Evolutionary conservation across 2,888 invertebrate genomes (phyloP), one percentile per base, ranked within the genome.

Genomic region (Drosophila recens): DNA sequence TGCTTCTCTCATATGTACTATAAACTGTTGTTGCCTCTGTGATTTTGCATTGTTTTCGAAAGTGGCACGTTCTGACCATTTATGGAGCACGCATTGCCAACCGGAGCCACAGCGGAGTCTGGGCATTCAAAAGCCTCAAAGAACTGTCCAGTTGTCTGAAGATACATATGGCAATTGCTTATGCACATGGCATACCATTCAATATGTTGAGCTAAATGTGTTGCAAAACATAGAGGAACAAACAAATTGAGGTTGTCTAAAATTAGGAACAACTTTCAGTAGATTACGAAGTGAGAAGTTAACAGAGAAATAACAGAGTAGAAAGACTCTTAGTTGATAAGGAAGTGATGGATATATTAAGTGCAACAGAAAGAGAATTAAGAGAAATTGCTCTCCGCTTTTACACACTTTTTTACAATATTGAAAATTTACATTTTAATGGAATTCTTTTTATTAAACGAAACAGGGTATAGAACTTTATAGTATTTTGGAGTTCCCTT

Each of bases 31-130:
- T 51, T 43, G 40, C 42, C n/a, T n/a, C n/a, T 68, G 11, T 43
- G 75, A 69, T 70, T 73, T 72, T 71, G 80, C 87, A 79, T 87
- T 87, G 88, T 80, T 87, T 77, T 71, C 71, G 36, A 69, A 67
- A 71, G 71, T 58, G 80, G 88, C 86, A 86, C 86, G 86, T 86
- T 88, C 82, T 65, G 68, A 30, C 72, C 82, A 82, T 86, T 88
- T 78, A 82, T 80, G 83, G 67, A 48, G 65, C 82, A 87, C 72
- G 73, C 82, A 73, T 59, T 59, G 72, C 67, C 66, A 62, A 46
- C 66, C 34, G 48, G 43, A 46, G 48, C 17, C 17, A 57, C 34
- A 40, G 51, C 34, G 33, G 51, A 30, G 34, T 62, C 65, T 15
- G 38, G 13, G 15, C 30, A 58, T 38, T 38, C 59, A 34, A 10